phyloP scores from a whole-genome alignment of 2,888 invertebrate species.

The Lasioglossum villosulum region DNA sequence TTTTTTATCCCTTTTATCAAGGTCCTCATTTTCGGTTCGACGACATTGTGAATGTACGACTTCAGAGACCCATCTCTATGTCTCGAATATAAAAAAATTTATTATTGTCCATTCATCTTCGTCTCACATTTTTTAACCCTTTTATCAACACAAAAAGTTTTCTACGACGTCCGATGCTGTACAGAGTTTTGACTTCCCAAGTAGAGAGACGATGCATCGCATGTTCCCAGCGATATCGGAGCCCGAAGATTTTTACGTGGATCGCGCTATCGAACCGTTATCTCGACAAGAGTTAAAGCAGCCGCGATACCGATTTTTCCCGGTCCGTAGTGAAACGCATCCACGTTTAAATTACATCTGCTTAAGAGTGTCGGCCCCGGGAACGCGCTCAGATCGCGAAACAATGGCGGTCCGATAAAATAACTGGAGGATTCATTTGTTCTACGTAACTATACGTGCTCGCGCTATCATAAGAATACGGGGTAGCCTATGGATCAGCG shows the following conservation, averaged over 20 bases:
- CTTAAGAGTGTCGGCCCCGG: conserved; percentile 54
- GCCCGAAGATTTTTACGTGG: conserved; percentile 39
- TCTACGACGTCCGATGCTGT: too few species aligned
- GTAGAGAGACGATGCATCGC: not conserved
- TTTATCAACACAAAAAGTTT: too few species aligned
- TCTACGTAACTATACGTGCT: conserved; percentile 59
- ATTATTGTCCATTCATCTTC: too few species aligned
- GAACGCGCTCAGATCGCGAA: conserved; percentile 57
- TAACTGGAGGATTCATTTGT: conserved; percentile 67
- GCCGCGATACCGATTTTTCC: conserved; percentile 58
- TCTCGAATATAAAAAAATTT: too few species aligned
- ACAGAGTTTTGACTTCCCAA: not conserved
- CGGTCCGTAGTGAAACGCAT: conserved; percentile 45
- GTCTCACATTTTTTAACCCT: too few species aligned
- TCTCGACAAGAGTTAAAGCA: conserved; percentile 47
- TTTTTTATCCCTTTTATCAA: too few species aligned
- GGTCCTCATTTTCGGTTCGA: too few species aligned
- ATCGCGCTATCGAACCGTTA: conserved; percentile 34
- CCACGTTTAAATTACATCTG: conserved; percentile 64
- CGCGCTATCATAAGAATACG: conserved; percentile 45
- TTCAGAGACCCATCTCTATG: too few species aligned
- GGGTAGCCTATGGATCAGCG: conserved; percentile 51
- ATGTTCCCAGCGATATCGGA: conserved; percentile 21
- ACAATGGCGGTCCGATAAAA: conserved; percentile 66
- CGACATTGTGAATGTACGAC: too few species aligned